Percentiles rank a stretch among this genome's conserved stretches.
Evolutionary conservation across 2,797 vertebrate species (phyloP).

Genomic region (Rhabdophis nuchalis): DNA sequence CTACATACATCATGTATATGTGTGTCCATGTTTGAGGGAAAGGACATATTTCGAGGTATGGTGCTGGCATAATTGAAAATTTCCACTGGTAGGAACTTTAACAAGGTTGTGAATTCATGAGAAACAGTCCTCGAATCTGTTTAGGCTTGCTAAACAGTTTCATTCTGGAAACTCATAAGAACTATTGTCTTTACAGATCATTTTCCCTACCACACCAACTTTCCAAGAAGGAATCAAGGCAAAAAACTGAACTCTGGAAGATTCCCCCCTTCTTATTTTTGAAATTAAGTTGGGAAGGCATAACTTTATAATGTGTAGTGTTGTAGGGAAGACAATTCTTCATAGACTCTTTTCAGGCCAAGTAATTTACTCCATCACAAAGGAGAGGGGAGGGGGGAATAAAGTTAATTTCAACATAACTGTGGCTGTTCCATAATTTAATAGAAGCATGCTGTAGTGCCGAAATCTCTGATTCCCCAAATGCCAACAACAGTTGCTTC

Average conservation of each 20-base stretch:
- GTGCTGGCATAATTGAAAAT: neutral
- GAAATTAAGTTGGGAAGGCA: conserved; percentile 6
- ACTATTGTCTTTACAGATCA: neutral
- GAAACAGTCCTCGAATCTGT: neutral
- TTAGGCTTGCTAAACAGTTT: neutral
- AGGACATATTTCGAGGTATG: neutral
- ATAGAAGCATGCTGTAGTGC: conserved; percentile 63
- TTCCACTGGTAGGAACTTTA: neutral
- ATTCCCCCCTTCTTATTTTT: neutral
- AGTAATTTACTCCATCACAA: conserved; percentile 60
- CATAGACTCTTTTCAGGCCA: conserved; percentile 49
- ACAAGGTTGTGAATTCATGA: too few relatives aligned
- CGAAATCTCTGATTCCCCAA: conserved; percentile 55
- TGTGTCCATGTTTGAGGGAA: neutral
- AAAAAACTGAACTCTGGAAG: neutral
- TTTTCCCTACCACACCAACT: neutral
- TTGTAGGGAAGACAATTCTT: neutral
- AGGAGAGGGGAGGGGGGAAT: conserved; percentile 44
- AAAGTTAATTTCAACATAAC: conserved; percentile 52
- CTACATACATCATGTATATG: neutral
- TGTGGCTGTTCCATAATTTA: conserved; percentile 55
- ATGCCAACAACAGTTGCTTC: conserved; percentile 54
- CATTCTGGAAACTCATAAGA: neutral
- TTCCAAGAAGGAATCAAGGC: neutral
- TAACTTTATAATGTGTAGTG: conserved; percentile 9